Evolutionary conservation across 2,888 invertebrate species (phyloP).

Genomic region (Cephus nigrinus): DNA sequence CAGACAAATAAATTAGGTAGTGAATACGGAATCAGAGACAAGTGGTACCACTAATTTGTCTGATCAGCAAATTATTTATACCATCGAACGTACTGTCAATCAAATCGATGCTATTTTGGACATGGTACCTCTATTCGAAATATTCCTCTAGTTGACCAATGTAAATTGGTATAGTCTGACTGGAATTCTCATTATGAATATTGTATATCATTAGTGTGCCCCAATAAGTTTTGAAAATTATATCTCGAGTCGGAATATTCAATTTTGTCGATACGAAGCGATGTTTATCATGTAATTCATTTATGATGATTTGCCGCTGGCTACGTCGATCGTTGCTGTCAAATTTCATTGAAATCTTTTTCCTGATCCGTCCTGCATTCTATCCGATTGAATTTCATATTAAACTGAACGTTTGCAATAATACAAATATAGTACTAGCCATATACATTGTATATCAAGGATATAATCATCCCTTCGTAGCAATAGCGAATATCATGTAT

Average conservation of each 20-base stretch:
- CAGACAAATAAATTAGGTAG: not conserved
- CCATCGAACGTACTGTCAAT: not conserved
- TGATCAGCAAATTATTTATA: not conserved
- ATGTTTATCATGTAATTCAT: not conserved
- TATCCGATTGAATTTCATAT: not conserved
- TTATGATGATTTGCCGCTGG: not conserved
- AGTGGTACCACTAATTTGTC: not conserved
- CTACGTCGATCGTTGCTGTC: not conserved
- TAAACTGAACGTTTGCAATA: not conserved
- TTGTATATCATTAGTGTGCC: conserved; percentile 46
- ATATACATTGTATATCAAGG: not conserved
- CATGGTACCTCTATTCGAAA: not conserved
- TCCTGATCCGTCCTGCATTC: not conserved
- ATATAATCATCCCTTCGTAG: not conserved
- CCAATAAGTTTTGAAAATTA: not conserved
- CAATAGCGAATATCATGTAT: not conserved
- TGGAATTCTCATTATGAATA: conserved; percentile 50
- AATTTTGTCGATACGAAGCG: not conserved
- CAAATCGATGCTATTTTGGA: not conserved
- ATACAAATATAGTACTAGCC: not conserved
- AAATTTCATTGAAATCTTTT: not conserved
- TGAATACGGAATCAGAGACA: not conserved
- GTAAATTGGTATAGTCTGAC: conserved; percentile 16
- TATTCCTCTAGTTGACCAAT: not conserved
- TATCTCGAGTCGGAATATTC: not conserved